Conservation (phyloP, 2,888 invertebrate genomes). For the Ochlodes sylvanus region DNA sequence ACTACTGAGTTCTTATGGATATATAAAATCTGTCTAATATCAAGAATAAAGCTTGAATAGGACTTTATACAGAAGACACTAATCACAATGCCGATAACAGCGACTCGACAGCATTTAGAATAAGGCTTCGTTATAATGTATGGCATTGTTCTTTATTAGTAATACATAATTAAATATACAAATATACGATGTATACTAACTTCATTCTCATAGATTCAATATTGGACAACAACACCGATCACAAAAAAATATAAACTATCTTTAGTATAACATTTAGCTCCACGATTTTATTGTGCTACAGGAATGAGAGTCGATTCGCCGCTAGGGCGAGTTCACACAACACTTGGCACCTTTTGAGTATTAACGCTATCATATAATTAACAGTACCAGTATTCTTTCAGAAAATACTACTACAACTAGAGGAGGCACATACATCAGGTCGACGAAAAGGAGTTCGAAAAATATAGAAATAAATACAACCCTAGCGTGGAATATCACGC, state of each 20-base stretch:
- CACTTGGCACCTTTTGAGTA: conserved; percentile 78
- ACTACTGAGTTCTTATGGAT: conserved; percentile 18
- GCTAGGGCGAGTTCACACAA: conserved; percentile 59
- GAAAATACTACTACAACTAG: conserved; percentile 63
- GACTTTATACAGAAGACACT: conserved; percentile 35
- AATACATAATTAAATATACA: conserved; percentile 58
- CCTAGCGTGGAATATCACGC: conserved; percentile 44
- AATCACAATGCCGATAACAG: conserved; percentile 23
- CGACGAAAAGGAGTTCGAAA: conserved; percentile 72
- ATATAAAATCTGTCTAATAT: conserved; percentile 37
- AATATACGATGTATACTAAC: conserved; percentile 61
- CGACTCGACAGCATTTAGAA: conserved; percentile 21
- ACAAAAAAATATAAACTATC: conserved; percentile 48
- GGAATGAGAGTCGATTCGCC: conserved; percentile 72
- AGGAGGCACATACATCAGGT: conserved; percentile 76
- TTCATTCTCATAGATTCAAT: conserved; percentile 58
- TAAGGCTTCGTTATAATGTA: conserved; percentile 28
- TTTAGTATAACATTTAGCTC: conserved; percentile 59
- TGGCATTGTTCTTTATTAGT: conserved; percentile 47
- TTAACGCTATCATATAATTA: conserved; percentile 69
- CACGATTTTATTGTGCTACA: conserved; percentile 71
- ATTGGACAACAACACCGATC: conserved; percentile 57
- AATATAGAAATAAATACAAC: conserved; percentile 72
- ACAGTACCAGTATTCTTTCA: conserved; percentile 59
- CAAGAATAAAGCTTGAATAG: conserved; percentile 38